phyloP scores from a whole-genome alignment of 2,113 vertebrate genomes.

The Hemichromis elongatus region DNA sequence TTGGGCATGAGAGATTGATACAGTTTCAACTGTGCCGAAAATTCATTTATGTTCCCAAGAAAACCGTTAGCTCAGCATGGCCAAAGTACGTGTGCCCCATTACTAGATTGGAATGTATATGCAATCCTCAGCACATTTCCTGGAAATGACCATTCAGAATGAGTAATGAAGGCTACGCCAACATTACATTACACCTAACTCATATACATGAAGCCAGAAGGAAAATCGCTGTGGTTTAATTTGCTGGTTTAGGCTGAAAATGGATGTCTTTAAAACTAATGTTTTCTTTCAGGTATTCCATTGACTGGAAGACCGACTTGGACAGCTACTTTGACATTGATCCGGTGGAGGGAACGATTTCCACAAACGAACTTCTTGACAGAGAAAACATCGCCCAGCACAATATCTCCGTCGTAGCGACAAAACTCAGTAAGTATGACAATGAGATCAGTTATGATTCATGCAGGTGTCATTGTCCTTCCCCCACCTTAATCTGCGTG shows the following conservation, averaged over 20 bases:
- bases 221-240: constrained; percentile 14
- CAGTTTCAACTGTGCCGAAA: constrained; percentile 20
- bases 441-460: constrained; percentile 21
- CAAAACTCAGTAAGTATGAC: constrained; percentile 96
- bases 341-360: constrained; percentile 88
- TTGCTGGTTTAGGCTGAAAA: constrained; percentile 21
- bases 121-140: constrained; percentile 58
- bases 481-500: constrained; percentile 36
- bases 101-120: constrained; percentile 47
- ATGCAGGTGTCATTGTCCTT: constrained; percentile 16
- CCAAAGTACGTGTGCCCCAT: constrained; percentile 26
- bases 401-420: constrained; percentile 92
- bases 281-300: constrained; percentile 83
- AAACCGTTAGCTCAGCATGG: constrained; percentile 55
- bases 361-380: constrained; percentile 91
- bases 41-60: constrained; percentile 34
- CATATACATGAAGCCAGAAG: constrained; percentile 30
- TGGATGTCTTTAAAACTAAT: constrained; percentile 32
- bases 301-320: constrained; percentile 90
- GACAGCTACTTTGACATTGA: constrained; percentile 95
- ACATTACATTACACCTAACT: constrained; percentile 48
- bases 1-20: constrained; percentile 37
- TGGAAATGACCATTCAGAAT: constrained; percentile 64
- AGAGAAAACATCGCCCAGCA: constrained; percentile 89
- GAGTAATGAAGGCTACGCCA: constrained; percentile 53